phyloP scores from a whole-genome alignment of 2,797 vertebrate species.

The Characodon lateralis region DNA sequence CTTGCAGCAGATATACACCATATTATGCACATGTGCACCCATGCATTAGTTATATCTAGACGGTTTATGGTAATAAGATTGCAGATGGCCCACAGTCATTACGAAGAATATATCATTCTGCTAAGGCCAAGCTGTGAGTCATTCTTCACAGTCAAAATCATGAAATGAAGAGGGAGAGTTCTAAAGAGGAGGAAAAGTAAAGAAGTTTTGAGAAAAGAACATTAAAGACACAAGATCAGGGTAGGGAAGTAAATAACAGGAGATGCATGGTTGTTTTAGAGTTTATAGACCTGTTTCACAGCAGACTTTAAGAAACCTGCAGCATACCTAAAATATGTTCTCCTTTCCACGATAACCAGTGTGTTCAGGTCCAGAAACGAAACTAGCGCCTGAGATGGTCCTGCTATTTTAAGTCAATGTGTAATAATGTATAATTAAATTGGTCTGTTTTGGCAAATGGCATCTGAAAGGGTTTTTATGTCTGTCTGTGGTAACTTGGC shows the following conservation, averaged over 20 bases:
- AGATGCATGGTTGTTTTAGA: constrained; percentile 5
- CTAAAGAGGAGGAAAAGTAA: not conserved
- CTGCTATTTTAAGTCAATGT: not conserved
- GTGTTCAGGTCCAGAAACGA: not conserved
- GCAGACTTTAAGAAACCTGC: not conserved
- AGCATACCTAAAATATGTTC: not conserved
- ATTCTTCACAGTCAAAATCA: constrained; percentile 59
- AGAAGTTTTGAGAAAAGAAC: constrained; percentile 20
- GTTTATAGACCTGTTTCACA: not conserved
- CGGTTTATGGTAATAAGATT: constrained; percentile 69
- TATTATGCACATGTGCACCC: constrained; percentile 61
- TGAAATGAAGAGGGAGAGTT: constrained; percentile 1
- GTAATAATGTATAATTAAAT: not conserved
- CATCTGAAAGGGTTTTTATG: constrained; percentile 36
- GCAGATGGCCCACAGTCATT: constrained; percentile 60
- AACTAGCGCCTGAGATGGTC: not conserved
- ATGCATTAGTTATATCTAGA: constrained; percentile 58
- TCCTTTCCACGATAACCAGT: not conserved
- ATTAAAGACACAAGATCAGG: constrained; percentile 24
- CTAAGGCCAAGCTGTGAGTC: constrained; percentile 58
- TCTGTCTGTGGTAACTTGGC: constrained; percentile 17
- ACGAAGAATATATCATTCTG: constrained; percentile 64
- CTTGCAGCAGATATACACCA: constrained; percentile 47
- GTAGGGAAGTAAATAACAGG: constrained; percentile 8
- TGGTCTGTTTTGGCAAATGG: not conserved